phyloP scores from a whole-genome alignment of 2,888 invertebrate genomes.

The Eudasyphora cyanicolor region DNA sequence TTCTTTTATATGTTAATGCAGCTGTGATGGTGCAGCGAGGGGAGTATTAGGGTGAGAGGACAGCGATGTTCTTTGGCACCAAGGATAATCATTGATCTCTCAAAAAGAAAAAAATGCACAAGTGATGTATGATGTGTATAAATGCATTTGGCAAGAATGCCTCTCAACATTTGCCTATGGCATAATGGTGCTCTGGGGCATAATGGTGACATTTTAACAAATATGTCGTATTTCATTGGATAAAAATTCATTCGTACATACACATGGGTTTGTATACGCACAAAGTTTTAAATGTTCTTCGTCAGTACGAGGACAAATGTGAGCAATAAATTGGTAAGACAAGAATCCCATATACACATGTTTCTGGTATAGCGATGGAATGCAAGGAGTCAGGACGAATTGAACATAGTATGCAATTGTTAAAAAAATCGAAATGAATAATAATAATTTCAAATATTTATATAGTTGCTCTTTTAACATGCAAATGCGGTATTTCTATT shows the following conservation, averaged over 20 bases:
- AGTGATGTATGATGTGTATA: slow-evolving; percentile 23
- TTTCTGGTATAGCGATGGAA: no score
- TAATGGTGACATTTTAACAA: background rate
- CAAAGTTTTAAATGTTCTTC: no score
- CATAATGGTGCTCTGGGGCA: background rate
- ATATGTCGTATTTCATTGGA: background rate
- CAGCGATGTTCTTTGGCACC: background rate
- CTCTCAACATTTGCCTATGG: background rate
- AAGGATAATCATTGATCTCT: slow-evolving; percentile 3
- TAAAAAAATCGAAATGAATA: no score
- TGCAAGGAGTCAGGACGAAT: no score
- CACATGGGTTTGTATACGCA: background rate
- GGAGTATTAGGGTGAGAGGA: background rate
- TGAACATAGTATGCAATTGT: no score
- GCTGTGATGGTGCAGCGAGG: background rate
- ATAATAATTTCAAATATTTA: no score
- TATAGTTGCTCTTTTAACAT: no score
- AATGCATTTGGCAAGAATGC: background rate
- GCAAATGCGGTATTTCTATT: no score
- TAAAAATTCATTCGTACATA: background rate
- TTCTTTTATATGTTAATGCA: slow-evolving; percentile 21
- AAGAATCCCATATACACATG: no score
- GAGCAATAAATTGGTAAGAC: no score
- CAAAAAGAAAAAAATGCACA: no score
- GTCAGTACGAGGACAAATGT: no score